These are phyloP conservation scores for Caenorhabditis uteleia DNA, from an alignment of 2,888 invertebrate species.

Conservation along the genomic window DNA sequence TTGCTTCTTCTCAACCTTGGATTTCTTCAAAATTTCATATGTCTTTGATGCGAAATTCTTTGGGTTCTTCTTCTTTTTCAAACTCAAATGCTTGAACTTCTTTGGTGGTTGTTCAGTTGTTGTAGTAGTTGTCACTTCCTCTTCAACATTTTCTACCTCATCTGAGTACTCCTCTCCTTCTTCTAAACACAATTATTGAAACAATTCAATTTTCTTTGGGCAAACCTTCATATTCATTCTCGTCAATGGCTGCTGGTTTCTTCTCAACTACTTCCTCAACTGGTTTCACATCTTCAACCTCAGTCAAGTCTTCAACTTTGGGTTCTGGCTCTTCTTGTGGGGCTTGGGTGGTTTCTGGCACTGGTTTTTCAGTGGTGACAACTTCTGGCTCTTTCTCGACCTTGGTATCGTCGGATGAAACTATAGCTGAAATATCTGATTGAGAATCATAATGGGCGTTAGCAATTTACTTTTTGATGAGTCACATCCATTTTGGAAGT, in stretches of 20 bases:
- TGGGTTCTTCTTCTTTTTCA: constrained; percentile 41
- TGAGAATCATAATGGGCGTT: neutral
- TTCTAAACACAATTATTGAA: neutral
- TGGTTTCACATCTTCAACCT: constrained; percentile 30
- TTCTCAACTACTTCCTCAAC: constrained; percentile 7
- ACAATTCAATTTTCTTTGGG: neutral
- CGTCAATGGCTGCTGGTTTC: constrained; percentile 10
- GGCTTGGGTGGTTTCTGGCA: constrained; percentile 13
- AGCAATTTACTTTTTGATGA: neutral
- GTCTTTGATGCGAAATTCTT: constrained; percentile 52
- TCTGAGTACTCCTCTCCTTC: neutral
- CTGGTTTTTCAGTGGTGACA: neutral
- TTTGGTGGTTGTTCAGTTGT: constrained; percentile 9
- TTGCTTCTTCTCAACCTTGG: constrained; percentile 10
- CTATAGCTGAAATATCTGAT: too few relatives aligned
- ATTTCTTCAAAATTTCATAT: constrained; percentile 29
- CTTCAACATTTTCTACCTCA: constrained; percentile 16
- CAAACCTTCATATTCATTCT: constrained; percentile 6
- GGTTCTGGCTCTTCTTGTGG: constrained; percentile 12
- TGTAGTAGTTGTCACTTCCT: constrained; percentile 12
- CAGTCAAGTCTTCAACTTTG: constrained; percentile 9
- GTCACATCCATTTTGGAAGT: constrained; percentile 67
- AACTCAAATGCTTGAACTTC: constrained; percentile 7
- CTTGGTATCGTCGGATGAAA: neutral
- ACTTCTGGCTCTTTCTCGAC: neutral